Percentiles rank a stretch among this genome's conserved stretches.
These are phyloP conservation scores for Lepidurus couesii DNA, from an alignment of 1,140 invertebrate genomes.

Conservation along the genomic window DNA sequence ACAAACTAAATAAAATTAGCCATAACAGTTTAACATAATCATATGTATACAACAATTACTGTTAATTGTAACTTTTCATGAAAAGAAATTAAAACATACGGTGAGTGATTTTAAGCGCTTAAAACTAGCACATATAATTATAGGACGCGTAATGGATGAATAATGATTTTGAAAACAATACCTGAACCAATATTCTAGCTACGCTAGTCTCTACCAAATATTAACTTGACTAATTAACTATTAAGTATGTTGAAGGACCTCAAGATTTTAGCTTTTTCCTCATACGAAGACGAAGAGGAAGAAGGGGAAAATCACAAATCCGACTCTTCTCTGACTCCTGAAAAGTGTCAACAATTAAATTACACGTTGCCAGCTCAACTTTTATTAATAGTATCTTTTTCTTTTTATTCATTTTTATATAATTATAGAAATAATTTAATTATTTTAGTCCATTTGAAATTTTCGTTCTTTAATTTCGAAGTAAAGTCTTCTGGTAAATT, in stretches of 20 bases:
- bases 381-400: too few relatives aligned
- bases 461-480: not conserved
- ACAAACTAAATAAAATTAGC: not conserved
- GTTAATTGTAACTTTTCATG: not conserved
- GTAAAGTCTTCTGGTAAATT: not conserved
- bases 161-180: too few relatives aligned
- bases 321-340: not conserved
- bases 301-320: not conserved
- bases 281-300: too few relatives aligned
- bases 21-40: not conserved
- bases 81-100: not conserved
- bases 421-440: too few relatives aligned
- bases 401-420: too few relatives aligned
- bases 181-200: too few relatives aligned
- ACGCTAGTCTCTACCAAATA: too few relatives aligned
- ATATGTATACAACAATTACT: not conserved
- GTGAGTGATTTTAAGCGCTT: not conserved
- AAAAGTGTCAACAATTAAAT: constrained; percentile 16
- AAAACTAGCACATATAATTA: too few relatives aligned
- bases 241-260: not conserved
- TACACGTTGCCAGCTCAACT: not conserved
- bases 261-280: not conserved
- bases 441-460: too few relatives aligned
- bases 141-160: too few relatives aligned
- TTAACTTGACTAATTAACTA: too few relatives aligned